phyloP scores from a whole-genome alignment of 2,888 invertebrate species.

The Pteria penguin region DNA sequence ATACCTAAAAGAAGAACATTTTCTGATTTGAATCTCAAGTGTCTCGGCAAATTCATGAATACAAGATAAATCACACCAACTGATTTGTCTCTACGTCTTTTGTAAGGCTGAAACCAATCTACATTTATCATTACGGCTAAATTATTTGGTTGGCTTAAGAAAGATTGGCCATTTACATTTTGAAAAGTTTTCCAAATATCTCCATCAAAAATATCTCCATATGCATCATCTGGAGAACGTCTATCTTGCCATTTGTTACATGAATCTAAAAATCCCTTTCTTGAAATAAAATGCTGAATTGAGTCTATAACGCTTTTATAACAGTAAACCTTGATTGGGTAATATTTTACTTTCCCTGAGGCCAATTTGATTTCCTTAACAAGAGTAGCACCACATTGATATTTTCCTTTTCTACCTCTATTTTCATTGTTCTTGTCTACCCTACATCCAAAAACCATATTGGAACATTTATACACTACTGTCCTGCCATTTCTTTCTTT shows the following conservation, averaged over 20 bases:
- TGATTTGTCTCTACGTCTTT: background rate
- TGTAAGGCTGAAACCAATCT: constrained; percentile 22
- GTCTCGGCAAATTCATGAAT: constrained; percentile 16
- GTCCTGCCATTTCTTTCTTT: background rate
- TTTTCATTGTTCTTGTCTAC: constrained; percentile 8
- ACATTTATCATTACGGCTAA: constrained; percentile 21
- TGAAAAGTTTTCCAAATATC: background rate
- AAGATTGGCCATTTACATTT: background rate
- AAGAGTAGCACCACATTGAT: constrained; percentile 5
- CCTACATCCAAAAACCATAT: constrained; percentile 17
- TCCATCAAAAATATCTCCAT: constrained; percentile 8
- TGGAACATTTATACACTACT: constrained; percentile 7
- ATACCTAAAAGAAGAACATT: constrained; percentile 14
- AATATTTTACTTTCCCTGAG: constrained; percentile 7
- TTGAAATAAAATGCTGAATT: constrained; percentile 10
- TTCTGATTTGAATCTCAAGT: constrained; percentile 5
- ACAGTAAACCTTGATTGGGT: constrained; percentile 8
- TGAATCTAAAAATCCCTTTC: background rate
- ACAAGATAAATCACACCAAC: constrained; percentile 14
- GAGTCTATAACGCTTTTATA: constrained; percentile 18
- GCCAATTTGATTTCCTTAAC: constrained; percentile 1
- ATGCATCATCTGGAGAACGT: background rate
- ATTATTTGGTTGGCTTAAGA: constrained; percentile 11
- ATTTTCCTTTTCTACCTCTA: constrained; percentile 8
- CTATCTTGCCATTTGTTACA: constrained; percentile 13